Base-by-base conservation (phyloP, 2,113 vertebrate species). In the Proteles cristata region DNA sequence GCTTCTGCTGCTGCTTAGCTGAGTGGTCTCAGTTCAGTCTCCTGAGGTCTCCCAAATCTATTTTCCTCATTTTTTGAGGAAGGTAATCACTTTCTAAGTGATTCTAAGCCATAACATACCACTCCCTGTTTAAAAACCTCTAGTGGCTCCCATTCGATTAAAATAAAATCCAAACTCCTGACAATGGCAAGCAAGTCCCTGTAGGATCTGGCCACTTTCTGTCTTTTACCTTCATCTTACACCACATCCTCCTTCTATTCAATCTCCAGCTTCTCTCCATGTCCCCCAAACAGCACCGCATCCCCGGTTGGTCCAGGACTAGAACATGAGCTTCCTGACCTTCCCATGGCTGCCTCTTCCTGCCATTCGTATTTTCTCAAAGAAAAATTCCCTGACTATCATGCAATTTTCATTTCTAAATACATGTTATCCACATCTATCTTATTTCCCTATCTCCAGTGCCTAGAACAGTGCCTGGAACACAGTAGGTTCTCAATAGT, bases 131-230 rank as follows among this genome's bases (percentile, higher is more conserved):
- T 19, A 50, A 87, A 65, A 35, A 21, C 43, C 31, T 80, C 50
- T 8, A 16, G 8, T 33, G 66, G 14, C 3, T 74, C 31, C 55
- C 33, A 19, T 55, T 43, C 58, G 53, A 55, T 84, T 80, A 66
- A 74, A 94, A 82, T 21, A 69, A 96, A 94, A 84, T 58, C 50
- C 19, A 7, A 65, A 69, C 31, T 94, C 69, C 26, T 39, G 33
- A 17, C 10, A 3, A 7, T 7, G 48, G 21, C 7, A 23, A 11
- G 8, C 0, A 58, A 28, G 43, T 65, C 23, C 48, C 28, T 53
- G 5, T 7, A 31, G 63, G 26, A 63, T n/a, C 53, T 35, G 35
- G 43, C 16, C 6, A 26, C 33, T 21, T 21, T 19, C 21, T n/a
- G 9, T 35, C 50, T 63, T 86, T 53, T 16, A 16, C 23, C 26